These are phyloP conservation scores for Coenonympha arcania DNA, from an alignment of 2,888 invertebrate genomes.

Conservation along the genomic window DNA sequence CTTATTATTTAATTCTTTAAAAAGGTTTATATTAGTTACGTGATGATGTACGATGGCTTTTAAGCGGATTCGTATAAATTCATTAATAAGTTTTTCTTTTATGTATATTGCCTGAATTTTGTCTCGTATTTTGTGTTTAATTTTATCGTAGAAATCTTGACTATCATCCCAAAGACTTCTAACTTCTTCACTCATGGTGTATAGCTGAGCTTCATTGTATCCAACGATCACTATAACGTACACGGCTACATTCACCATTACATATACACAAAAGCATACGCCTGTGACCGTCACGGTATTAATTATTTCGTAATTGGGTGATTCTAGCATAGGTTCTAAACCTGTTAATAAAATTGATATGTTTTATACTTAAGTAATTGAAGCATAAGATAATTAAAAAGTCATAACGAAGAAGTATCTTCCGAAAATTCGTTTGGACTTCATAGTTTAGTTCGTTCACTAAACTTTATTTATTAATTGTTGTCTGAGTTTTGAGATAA, in stretches of 20 bases:
- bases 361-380: neutral
- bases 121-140: constrained; percentile 3
- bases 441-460: too few relatives aligned
- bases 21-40: constrained; percentile 33
- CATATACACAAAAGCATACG: constrained; percentile 33
- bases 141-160: constrained; percentile 18
- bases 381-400: neutral
- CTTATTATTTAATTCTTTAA: constrained; percentile 36
- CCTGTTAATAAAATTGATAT: constrained; percentile 33
- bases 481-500: too few relatives aligned
- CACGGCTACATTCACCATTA: constrained; percentile 37
- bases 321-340: constrained; percentile 44
- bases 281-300: constrained; percentile 1
- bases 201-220: constrained; percentile 46
- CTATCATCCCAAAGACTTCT: constrained; percentile 41
- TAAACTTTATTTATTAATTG: too few relatives aligned
- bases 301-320: constrained; percentile 48
- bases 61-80: constrained; percentile 35
- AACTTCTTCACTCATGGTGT: constrained; percentile 44
- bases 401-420: neutral
- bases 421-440: too few relatives aligned
- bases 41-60: constrained; percentile 39
- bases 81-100: constrained; percentile 31
- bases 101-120: constrained; percentile 1
- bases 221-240: constrained; percentile 42